Conservation (phyloP, 2,888 invertebrate species). For the Tiliacea aurago region DNA sequence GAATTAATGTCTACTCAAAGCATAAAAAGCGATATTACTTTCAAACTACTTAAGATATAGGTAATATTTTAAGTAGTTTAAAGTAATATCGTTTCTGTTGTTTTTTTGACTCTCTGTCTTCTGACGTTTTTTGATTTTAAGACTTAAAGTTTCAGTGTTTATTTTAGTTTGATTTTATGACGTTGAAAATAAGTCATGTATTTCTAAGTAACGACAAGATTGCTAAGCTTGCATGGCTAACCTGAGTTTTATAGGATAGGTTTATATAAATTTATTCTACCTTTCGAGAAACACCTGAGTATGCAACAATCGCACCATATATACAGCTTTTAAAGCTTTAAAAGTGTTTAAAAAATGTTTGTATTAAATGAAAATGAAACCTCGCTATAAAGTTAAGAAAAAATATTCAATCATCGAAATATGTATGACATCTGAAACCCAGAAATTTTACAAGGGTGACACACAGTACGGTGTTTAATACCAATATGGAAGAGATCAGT, state of each 20-base stretch:
- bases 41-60: no score
- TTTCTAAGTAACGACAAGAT: neutral
- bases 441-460: slow-evolving; percentile 29
- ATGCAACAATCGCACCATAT: neutral
- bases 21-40: no score
- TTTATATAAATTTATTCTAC: no score
- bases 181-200: neutral
- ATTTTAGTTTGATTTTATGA: neutral
- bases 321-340: no score
- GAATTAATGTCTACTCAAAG: no score
- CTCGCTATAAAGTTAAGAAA: neutral
- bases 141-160: neutral
- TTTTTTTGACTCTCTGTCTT: no score
- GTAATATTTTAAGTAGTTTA: no score
- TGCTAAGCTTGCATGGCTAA: neutral
- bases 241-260: neutral
- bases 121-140: no score
- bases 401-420: neutral
- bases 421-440: slow-evolving; percentile 20
- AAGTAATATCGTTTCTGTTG: no score
- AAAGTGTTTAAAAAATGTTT: neutral
- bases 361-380: neutral
- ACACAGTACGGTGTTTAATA: slow-evolving; percentile 41
- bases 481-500: slow-evolving; percentile 56
- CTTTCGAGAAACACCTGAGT: neutral